Base-by-base conservation (phyloP, 2,888 invertebrate species). In the Melitaea athalia region DNA sequence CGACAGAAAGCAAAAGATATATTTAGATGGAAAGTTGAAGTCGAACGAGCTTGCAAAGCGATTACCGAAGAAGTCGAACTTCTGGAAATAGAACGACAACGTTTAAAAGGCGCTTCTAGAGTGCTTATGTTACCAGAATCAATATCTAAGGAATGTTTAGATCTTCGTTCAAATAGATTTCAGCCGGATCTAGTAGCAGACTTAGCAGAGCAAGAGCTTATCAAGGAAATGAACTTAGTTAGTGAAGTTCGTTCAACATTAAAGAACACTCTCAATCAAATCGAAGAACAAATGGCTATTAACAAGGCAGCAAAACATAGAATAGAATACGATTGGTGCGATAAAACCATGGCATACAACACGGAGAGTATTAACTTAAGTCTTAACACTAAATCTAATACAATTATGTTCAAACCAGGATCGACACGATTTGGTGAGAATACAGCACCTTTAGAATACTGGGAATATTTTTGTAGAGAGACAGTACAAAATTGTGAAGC, bases 291-390 rank as follows among this genome's bases (percentile, higher is more conserved):
- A 85, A 89, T 96, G 80, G 81, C 94, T 42, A 94, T 96, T 76
- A 95, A 97, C 79, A 96, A 96, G 79, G 95, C 96, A 15, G 95
- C 96, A 0, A 98, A 98, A 82, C 95, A 96, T 74, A 94, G 95
- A 55, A 92, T 98, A 69, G 98, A 98, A 87, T 96, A 95, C 79
- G 98, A 98, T 83, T 98, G 98, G 97, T 97, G 97, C 78, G 97
- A 98, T 81, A 98, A 98, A 89, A 94, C 94, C 68, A 95, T 96
- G 81, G 95, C 97, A 0, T 95, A 96, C 78, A 94, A 95, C 75
- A 95, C 97, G 5, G 98, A 98, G 77, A 87, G 95, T 0, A 86
- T 88, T 0, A 96, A 96, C 82, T 91, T 95, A 53, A 93, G 95
- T 11, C 90, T 98, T 7, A 95, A 94, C 70, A 95, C 96, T 61